A percentile compares a stretch with the other conserved stretches of the same genome.
phyloP scores from a whole-genome alignment of 64 coral and sea anemone genomes.

The Montipora foliosa region DNA sequence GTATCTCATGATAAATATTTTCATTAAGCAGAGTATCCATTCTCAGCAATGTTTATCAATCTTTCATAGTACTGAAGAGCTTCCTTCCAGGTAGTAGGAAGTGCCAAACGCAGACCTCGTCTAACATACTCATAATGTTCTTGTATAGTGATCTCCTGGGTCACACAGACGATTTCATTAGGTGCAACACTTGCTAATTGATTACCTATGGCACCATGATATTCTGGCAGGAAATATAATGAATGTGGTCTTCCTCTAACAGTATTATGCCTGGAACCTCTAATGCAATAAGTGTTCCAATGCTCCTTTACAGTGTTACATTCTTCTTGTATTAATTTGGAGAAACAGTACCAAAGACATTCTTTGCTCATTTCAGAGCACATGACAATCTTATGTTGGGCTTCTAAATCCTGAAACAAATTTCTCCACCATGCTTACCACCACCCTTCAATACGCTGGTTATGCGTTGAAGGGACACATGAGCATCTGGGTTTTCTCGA shows the following conservation, averaged over 20 bases:
- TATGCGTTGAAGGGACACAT: too few relatives aligned
- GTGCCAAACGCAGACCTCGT: conserved; percentile 8
- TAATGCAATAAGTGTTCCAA: conserved; percentile 69
- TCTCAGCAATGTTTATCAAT: conserved; percentile 38
- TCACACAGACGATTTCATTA: neutral
- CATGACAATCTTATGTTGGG: too few relatives aligned
- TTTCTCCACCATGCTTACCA: too few relatives aligned
- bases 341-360: too few relatives aligned
- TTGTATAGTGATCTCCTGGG: neutral
- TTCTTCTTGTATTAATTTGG: too few relatives aligned
- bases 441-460: too few relatives aligned
- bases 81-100: conserved; percentile 57
- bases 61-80: conserved; percentile 53
- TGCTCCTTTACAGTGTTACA: conserved; percentile 49
- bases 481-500: too few relatives aligned
- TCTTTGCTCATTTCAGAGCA: too few relatives aligned
- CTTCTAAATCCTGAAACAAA: too few relatives aligned
- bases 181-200: too few relatives aligned
- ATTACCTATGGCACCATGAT: too few relatives aligned
- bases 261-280: conserved; percentile 60
- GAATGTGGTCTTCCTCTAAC: neutral
- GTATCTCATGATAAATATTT: neutral
- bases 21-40: conserved; percentile 30
- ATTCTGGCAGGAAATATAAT: too few relatives aligned
- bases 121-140: conserved; percentile 31